These are phyloP conservation scores for Perca schrenkii DNA, from an alignment of 2,113 vertebrate genomes.

Conservation along the genomic window DNA sequence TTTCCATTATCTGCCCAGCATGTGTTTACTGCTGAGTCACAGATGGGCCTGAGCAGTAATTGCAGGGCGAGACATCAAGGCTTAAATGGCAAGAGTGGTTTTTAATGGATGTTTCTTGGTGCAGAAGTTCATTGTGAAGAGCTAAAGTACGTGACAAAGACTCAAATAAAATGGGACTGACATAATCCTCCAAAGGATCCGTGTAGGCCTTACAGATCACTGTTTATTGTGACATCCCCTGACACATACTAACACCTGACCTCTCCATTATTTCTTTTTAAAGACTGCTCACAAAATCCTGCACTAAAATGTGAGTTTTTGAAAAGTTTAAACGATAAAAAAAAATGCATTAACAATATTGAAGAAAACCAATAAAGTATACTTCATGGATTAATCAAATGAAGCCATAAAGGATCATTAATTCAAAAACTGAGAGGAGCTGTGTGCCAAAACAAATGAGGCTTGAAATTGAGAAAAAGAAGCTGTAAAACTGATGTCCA, in stretches of 20 bases:
- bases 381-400: conserved; percentile 21
- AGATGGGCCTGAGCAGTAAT: conserved; percentile 26
- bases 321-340: background rate
- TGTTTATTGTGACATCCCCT: background rate
- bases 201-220: background rate
- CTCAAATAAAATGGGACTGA: conserved; percentile 18
- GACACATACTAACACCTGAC: background rate
- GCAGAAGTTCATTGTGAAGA: conserved; percentile 17
- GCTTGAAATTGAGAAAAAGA: conserved; percentile 61
- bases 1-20: conserved; percentile 29
- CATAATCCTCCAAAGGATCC: conserved; percentile 5
- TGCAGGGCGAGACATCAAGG: conserved; percentile 28
- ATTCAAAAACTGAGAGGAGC: conserved; percentile 11
- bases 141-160: conserved; percentile 10
- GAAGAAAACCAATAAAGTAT: conserved; percentile 4
- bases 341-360: background rate
- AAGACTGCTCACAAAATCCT: background rate
- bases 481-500: background rate
- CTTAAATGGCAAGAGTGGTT: conserved; percentile 25
- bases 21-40: conserved; percentile 57
- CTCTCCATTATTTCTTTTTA: background rate
- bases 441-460: conserved; percentile 39
- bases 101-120: conserved; percentile 35
- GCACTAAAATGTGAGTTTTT: background rate
- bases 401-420: background rate